A percentile compares a stretch with the other conserved stretches of the same genome.
Evolutionary conservation across 1,140 invertebrate species (phyloP).

Genomic region (Leptoteleia sp.): DNA sequence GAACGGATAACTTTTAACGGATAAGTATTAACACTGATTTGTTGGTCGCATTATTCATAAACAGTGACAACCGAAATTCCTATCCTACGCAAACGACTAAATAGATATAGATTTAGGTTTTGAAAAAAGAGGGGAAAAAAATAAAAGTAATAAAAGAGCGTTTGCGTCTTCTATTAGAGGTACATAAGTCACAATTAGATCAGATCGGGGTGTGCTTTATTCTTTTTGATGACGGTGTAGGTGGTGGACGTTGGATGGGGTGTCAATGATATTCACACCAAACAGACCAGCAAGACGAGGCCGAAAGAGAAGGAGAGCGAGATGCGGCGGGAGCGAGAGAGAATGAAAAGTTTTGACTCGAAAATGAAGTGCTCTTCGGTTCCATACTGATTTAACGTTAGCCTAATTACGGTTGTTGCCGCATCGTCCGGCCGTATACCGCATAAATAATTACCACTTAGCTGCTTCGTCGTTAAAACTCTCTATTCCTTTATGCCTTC

Average conservation of each 20-base stretch:
- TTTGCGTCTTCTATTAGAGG: constrained; percentile 68
- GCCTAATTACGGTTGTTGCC: constrained; percentile 70
- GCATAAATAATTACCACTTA: constrained; percentile 78
- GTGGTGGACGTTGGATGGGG: constrained; percentile 46
- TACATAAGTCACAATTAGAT: constrained; percentile 79
- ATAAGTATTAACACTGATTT: constrained; percentile 37
- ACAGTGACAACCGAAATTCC: constrained; percentile 22
- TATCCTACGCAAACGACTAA: constrained; percentile 36
- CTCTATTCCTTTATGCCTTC: constrained; percentile 69
- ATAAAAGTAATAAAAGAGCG: too few species aligned
- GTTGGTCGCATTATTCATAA: constrained; percentile 36
- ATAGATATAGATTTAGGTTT: constrained; percentile 52
- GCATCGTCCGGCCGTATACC: constrained; percentile 65
- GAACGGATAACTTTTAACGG: constrained; percentile 3
- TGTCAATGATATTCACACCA: constrained; percentile 54
- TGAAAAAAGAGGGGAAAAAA: too few species aligned
- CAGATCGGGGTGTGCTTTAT: constrained; percentile 69
- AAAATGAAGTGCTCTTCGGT: constrained; percentile 44
- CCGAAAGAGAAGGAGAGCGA: constrained; percentile 17
- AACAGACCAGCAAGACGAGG: not conserved
- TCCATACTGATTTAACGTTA: constrained; percentile 75
- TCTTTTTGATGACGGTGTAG: constrained; percentile 68
- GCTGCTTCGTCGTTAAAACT: constrained; percentile 70
- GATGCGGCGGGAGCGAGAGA: too few species aligned
- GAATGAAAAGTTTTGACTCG: constrained; percentile 37